Evolutionary conservation across 2,888 invertebrate species (phyloP).

Genomic region (Trissolcus brochymenae): DNA sequence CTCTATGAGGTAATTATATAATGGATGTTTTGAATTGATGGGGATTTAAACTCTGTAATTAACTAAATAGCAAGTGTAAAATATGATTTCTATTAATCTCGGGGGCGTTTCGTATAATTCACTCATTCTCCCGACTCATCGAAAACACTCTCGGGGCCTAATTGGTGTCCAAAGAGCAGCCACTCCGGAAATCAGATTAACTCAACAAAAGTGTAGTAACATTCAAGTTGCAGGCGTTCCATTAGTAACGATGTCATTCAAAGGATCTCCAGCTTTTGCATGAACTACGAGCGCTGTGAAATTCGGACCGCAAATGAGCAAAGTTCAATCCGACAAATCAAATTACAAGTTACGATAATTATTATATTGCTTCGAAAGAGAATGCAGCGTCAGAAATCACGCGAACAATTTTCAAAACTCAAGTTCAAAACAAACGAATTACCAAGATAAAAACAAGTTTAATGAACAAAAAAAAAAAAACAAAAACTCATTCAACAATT

Average conservation of each 20-base stretch:
- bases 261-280: constrained; percentile 27
- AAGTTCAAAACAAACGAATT: too few species aligned
- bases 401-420: not conserved
- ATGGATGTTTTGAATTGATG: too few species aligned
- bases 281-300: constrained; percentile 4
- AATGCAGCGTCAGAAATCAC: not conserved
- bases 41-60: not conserved
- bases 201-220: constrained; percentile 44
- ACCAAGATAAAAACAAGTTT: too few species aligned
- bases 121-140: constrained; percentile 9
- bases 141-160: constrained; percentile 46
- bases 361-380: not conserved
- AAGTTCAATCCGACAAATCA: constrained; percentile 19
- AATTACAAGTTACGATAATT: constrained; percentile 26
- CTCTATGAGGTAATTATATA: too few species aligned
- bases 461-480: too few species aligned
- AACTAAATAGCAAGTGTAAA: not conserved
- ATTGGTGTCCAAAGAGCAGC: constrained; percentile 52
- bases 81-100: too few species aligned
- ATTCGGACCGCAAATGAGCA: constrained; percentile 31
- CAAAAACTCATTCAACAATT: too few species aligned
- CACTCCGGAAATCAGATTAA: constrained; percentile 40
- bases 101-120: too few species aligned
- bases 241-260: constrained; percentile 48
- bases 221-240: constrained; percentile 28